Conservation (phyloP, 2,113 vertebrate genomes). For the Oreocharis arfaki region DNA sequence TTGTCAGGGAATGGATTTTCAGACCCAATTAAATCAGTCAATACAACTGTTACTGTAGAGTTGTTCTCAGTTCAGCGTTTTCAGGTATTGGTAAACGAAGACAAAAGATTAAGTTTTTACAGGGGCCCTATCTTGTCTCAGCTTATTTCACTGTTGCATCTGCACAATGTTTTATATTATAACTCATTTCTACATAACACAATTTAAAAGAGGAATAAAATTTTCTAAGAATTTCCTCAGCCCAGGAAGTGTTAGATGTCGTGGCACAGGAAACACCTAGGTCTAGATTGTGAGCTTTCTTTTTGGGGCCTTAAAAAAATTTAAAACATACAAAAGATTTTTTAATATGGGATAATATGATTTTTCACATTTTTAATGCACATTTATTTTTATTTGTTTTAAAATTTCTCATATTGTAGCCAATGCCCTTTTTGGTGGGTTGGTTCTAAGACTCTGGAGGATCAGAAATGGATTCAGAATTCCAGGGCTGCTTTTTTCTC, state of each 20-base stretch:
- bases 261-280: neutral
- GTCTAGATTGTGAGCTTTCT: neutral
- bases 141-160: neutral
- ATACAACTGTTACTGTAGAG: neutral
- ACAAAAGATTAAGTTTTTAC: neutral
- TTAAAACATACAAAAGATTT: neutral
- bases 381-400: neutral
- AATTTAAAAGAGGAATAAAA: neutral
- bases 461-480: neutral
- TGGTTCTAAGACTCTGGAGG: neutral
- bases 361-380: neutral
- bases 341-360: neutral
- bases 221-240: neutral
- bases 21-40: neutral
- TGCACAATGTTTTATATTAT: neutral
- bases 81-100: neutral
- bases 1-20: neutral
- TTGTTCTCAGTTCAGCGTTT: neutral
- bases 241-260: neutral
- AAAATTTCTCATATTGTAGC: neutral
- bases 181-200: neutral
- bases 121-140: neutral
- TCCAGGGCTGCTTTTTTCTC: neutral
- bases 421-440: neutral
- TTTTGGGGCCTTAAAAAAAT: neutral